Evolutionary conservation across 2,113 vertebrate species (phyloP).

Genomic region (Catharus minimus): DNA sequence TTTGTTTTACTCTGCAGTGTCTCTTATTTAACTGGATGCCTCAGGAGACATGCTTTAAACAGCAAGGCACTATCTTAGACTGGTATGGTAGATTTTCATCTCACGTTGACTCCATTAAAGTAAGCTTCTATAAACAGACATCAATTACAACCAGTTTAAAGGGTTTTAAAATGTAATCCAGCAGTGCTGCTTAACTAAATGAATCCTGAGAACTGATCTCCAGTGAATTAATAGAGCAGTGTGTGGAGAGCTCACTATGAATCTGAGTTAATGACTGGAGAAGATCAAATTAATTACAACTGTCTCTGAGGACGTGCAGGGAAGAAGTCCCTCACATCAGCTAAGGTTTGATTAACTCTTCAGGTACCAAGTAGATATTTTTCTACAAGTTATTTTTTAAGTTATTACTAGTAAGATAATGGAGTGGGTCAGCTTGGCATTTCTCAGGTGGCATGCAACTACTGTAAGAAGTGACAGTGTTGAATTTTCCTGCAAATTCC

Average conservation of each 20-base stretch:
- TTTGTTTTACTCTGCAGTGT: constrained; percentile 61
- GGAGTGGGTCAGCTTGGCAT: neutral
- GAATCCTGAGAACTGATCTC: constrained; percentile 81
- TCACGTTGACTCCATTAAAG: constrained; percentile 78
- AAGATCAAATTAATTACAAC: constrained; percentile 85
- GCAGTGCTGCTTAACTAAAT: constrained; percentile 82
- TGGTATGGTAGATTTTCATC: constrained; percentile 65
- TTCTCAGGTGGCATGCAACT: neutral
- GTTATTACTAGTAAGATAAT: neutral
- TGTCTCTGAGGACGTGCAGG: constrained; percentile 75
- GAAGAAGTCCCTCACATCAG: constrained; percentile 69
- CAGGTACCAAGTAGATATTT: constrained; percentile 26
- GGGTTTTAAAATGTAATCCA: constrained; percentile 83
- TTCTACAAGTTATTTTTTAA: neutral
- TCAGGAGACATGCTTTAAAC: constrained; percentile 53
- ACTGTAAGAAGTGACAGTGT: neutral
- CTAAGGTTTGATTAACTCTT: constrained; percentile 74
- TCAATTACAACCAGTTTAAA: constrained; percentile 86
- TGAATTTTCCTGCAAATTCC: neutral
- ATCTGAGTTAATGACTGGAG: constrained; percentile 81
- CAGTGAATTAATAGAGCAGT: constrained; percentile 81
- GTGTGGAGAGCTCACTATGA: constrained; percentile 72
- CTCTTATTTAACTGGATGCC: constrained; percentile 63
- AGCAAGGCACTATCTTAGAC: constrained; percentile 38
- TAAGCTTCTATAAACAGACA: constrained; percentile 82